These are phyloP conservation scores for Ictalurus furcatus DNA, from an alignment of 2,113 vertebrate genomes.

Conservation along the genomic window DNA sequence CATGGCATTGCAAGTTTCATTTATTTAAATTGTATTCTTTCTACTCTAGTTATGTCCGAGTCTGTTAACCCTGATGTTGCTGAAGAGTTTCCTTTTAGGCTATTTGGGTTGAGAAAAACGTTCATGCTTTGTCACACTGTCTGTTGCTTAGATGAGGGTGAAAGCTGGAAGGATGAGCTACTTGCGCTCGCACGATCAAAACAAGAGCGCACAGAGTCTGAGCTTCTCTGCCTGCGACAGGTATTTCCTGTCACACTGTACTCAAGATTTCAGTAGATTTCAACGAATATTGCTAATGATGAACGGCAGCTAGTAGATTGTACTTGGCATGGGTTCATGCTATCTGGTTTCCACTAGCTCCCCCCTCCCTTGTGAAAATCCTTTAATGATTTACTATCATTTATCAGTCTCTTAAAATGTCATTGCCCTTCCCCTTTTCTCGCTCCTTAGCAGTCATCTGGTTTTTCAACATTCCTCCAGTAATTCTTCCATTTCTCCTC, in stretches of 20 bases:
- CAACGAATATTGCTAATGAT: background rate
- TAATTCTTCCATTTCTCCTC: background rate
- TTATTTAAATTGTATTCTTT: background rate
- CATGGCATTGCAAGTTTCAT: background rate
- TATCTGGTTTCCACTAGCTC: background rate
- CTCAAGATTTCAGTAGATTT: background rate
- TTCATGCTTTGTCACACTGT: background rate
- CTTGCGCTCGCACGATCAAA: constrained; percentile 82
- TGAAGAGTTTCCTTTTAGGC: background rate
- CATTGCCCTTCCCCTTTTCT: background rate
- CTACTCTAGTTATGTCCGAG: background rate
- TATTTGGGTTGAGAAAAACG: too few species aligned
- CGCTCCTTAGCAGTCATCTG: background rate
- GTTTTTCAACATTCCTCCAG: constrained; percentile 35
- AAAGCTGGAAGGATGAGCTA: constrained; percentile 81
- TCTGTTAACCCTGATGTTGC: background rate
- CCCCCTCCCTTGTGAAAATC: background rate
- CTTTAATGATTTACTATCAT: background rate
- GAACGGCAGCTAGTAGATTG: background rate
- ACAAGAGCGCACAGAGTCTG: constrained; percentile 75
- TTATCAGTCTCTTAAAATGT: background rate
- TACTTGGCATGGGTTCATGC: background rate
- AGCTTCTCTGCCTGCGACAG: constrained; percentile 79
- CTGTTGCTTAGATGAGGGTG: constrained; percentile 75
- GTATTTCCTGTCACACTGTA: constrained; percentile 59